Evolutionary conservation across 2,113 vertebrate genomes (phyloP).

Genomic region (Odontesthes bonariensis): DNA sequence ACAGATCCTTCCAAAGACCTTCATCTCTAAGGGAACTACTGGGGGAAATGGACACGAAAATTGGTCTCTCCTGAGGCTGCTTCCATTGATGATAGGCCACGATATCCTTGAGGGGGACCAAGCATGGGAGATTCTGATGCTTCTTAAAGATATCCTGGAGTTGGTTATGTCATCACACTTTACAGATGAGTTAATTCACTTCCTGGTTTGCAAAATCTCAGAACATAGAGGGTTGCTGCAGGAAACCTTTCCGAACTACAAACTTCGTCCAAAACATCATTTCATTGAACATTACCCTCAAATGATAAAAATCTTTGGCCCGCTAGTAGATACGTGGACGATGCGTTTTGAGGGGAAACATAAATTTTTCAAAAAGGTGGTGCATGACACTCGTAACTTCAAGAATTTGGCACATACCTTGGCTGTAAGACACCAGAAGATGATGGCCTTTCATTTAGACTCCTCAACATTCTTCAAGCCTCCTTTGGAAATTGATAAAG

Average conservation of each 20-base stretch:
- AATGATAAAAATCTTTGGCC: neutral
- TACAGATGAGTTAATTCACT: neutral
- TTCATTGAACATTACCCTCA: slow-evolving; percentile 6
- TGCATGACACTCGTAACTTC: slow-evolving; percentile 18
- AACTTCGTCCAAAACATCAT: neutral
- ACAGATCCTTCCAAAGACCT: slow-evolving; percentile 26
- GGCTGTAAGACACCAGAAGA: slow-evolving; percentile 22
- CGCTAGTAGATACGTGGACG: neutral
- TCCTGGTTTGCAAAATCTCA: slow-evolving; percentile 6
- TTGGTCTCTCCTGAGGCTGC: slow-evolving; percentile 10
- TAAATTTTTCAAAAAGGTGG: slow-evolving; percentile 2
- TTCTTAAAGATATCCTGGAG: neutral
- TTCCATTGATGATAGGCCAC: slow-evolving; percentile 25
- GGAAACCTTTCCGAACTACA: neutral
- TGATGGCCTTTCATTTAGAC: slow-evolving; percentile 33
- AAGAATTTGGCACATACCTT: slow-evolving; percentile 19
- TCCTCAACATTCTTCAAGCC: no score
- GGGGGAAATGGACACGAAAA: slow-evolving; percentile 28
- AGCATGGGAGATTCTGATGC: neutral
- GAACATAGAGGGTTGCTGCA: slow-evolving; percentile 1
- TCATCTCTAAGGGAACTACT: slow-evolving; percentile 1
- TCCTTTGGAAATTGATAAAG: no score
- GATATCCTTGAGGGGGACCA: neutral
- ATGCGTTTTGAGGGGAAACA: slow-evolving; percentile 9
- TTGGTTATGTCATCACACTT: neutral